Evolutionary conservation across 2,113 vertebrate genomes (phyloP).

Genomic region (Chauna torquata): DNA sequence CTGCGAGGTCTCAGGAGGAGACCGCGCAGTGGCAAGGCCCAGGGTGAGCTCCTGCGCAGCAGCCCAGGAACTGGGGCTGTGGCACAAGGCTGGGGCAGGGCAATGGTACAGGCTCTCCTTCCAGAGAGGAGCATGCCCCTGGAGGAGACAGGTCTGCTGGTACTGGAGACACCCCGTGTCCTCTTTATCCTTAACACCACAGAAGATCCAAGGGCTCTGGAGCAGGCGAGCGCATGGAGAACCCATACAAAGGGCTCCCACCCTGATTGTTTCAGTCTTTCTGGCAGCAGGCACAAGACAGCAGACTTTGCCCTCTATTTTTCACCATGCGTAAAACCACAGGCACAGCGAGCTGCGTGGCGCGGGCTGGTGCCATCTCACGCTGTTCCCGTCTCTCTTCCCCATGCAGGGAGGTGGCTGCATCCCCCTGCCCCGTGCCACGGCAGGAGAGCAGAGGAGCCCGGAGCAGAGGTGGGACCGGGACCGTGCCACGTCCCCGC

Average conservation of each 20-base stretch:
- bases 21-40: neutral
- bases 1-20: neutral
- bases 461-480: neutral
- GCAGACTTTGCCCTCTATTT: neutral
- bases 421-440: neutral
- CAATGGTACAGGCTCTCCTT: neutral
- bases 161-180: fast-evolving
- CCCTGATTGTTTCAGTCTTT: neutral
- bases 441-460: neutral
- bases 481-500: too few relatives aligned
- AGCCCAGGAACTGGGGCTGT: neutral
- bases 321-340: neutral
- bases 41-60: neutral
- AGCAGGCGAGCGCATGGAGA: neutral
- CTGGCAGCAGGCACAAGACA: neutral
- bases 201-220: neutral
- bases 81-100: too few relatives aligned
- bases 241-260: neutral
- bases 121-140: neutral
- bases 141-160: neutral
- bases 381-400: neutral
- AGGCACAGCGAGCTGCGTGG: neutral
- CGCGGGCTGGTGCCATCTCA: neutral
- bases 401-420: neutral
- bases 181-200: neutral